Conservation (phyloP, 92 coral and sea anemone genomes). For the Isaurus tuberculatus region DNA sequence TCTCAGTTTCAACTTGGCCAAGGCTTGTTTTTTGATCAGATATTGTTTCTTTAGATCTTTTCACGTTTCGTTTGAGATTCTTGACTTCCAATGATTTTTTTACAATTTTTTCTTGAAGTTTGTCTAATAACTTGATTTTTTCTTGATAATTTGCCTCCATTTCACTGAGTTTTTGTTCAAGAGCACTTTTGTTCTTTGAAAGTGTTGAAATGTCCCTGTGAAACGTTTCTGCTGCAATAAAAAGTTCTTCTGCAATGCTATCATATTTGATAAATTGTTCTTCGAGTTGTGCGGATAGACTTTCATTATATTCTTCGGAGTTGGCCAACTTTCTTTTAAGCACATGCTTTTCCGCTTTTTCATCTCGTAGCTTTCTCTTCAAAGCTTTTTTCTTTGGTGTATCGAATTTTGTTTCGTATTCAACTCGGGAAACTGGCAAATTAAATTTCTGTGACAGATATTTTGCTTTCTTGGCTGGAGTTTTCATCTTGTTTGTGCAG, state of each 20-base stretch:
- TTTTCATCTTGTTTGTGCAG: slow-evolving; percentile 28
- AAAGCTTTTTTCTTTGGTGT: slow-evolving; percentile 26
- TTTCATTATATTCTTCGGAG: slow-evolving; percentile 29
- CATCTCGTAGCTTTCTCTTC: slow-evolving; percentile 23
- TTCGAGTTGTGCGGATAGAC: slow-evolving; percentile 23
- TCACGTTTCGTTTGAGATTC: slow-evolving; percentile 14
- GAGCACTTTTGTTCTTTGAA: slow-evolving; percentile 19
- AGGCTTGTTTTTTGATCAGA: slow-evolving; percentile 12
- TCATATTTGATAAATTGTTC: slow-evolving; percentile 21
- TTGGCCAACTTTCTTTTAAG: slow-evolving; percentile 32
- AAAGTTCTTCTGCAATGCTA: slow-evolving; percentile 30
- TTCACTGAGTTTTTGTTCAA: slow-evolving; percentile 20
- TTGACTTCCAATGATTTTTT: slow-evolving; percentile 1
- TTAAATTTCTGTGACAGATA: slow-evolving; percentile 26
- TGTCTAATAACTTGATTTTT: slow-evolving; percentile 8
- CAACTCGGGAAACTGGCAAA: slow-evolving; percentile 25
- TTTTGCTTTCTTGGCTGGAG: slow-evolving; percentile 24
- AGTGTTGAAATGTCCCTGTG: slow-evolving; percentile 24
- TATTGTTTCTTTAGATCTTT: slow-evolving; percentile 17
- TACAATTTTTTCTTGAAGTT: neutral
- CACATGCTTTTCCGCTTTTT: slow-evolving; percentile 24
- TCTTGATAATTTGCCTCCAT: slow-evolving; percentile 15
- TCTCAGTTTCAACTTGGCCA: no score
- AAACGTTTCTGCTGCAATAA: slow-evolving; percentile 16
- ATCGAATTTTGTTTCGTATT: no score